phyloP scores from a whole-genome alignment of 2,888 invertebrate genomes.

The Andrena trimmerana region DNA sequence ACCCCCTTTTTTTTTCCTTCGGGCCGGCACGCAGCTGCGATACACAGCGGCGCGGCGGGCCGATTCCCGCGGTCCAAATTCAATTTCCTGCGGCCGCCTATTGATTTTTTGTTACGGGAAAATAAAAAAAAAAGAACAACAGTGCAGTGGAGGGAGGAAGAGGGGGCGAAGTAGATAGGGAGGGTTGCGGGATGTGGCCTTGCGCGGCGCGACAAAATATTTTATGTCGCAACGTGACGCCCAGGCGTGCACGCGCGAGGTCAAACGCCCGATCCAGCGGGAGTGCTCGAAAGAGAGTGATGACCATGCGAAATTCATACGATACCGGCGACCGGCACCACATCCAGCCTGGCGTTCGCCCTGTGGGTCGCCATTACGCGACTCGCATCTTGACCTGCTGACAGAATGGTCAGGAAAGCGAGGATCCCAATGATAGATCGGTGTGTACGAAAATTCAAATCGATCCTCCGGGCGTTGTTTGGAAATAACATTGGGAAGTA shows the following conservation, averaged over 20 bases:
- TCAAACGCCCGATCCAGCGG: constrained; percentile 6
- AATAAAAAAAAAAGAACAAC: neutral
- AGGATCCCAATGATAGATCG: neutral
- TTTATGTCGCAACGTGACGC: constrained; percentile 47
- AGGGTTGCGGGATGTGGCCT: neutral
- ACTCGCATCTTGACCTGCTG: neutral
- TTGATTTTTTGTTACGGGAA: constrained; percentile 61
- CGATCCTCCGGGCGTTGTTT: constrained; percentile 19
- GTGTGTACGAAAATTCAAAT: constrained; percentile 20
- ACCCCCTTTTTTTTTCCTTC: neutral
- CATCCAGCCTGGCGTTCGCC: constrained; percentile 8
- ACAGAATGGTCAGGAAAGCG: neutral
- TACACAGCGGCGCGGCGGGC: constrained; percentile 43
- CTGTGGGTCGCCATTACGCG: neutral
- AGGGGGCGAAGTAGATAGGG: neutral
- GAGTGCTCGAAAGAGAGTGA: constrained; percentile 18
- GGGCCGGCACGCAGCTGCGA: constrained; percentile 57
- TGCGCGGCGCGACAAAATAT: constrained; percentile 57
- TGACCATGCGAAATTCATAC: constrained; percentile 49
- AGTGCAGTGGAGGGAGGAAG: no score
- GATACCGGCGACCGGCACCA: constrained; percentile 18
- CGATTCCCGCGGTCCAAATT: constrained; percentile 69
- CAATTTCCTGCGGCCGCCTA: constrained; percentile 70
- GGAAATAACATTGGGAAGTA: constrained; percentile 29
- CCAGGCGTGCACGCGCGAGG: constrained; percentile 3